Evolutionary conservation across 92 coral and sea anemone genomes (phyloP).

Genomic region (Epizoanthus scotinus): DNA sequence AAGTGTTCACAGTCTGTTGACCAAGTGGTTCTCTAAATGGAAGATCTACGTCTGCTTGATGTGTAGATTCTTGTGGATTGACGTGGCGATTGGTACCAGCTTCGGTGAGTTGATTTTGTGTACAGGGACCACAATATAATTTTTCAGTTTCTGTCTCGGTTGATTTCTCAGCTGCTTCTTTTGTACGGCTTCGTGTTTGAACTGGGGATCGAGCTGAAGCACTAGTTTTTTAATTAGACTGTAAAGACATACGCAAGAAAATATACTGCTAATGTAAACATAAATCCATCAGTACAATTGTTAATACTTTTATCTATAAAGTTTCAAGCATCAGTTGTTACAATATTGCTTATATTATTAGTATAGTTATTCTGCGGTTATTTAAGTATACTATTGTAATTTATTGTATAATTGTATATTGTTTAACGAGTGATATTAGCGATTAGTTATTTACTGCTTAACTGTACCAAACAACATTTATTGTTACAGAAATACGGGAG

Average conservation of each 20-base stretch:
- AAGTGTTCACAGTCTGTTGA: neutral
- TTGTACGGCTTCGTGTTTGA: neutral
- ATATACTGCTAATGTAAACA: neutral
- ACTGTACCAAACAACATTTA: neutral
- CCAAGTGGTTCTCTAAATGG: neutral
- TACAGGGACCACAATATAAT: neutral
- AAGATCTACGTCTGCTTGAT: neutral
- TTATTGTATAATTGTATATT: no score
- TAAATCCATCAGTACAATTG: neutral
- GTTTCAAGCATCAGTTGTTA: no score
- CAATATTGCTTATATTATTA: no score
- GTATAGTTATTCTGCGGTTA: no score
- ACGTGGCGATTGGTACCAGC: neutral
- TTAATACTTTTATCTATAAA: neutral
- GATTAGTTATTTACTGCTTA: neutral
- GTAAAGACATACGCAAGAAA: neutral
- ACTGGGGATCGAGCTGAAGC: conserved; percentile 13
- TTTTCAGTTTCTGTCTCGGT: no score
- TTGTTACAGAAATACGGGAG: neutral
- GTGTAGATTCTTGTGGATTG: neutral
- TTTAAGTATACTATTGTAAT: no score
- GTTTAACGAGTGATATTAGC: no score
- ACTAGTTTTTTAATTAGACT: neutral
- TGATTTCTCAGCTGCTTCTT: neutral
- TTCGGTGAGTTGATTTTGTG: neutral